Evolutionary conservation across 1,140 invertebrate genomes (phyloP), one percentile per base, ranked within the genome.

Genomic region (Caenorhabditis brenneri): DNA sequence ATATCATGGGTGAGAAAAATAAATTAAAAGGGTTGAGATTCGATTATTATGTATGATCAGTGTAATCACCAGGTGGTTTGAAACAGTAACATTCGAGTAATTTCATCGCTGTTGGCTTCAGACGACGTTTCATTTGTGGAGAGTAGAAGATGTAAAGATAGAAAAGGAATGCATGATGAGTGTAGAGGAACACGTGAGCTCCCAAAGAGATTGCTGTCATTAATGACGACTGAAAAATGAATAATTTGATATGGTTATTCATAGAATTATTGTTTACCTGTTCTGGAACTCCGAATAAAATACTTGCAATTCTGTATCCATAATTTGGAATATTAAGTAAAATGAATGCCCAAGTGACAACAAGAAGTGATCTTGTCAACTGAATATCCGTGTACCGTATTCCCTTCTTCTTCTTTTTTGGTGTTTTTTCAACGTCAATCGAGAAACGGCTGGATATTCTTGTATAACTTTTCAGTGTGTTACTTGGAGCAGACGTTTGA

Each of bases 271-370:
- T 27, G 12, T 36, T 22, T 74, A 74, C 65, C 36, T 74, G 36
- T n/a, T 74, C 65, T 10, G 65, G 29, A 12, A 74, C n/a, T 9
- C 65, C 65, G 33, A 74, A 74, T 16, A 74, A 27, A 46, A 74
- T 74, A 49, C 87, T 82, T 51, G 85, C 87, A 10, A 90, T 80
- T 46, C 89, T 89, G 60, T 90, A 88, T 42, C 55, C 84, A 79
- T 90, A 90, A 53, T 90, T 90, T 9, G 89, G 89, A 24, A 90
- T 83, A 79, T 91, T 91, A 0, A 90, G 84, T 15, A 90, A 39
- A 15, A 90, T 89, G 60, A 90, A 90, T 2, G 88, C 90, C 88
- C 89, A 91, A 15, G 89, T 90, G 42, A 90, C 88, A 55, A 90
- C 89, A 10, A 90, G 82, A n/a, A 90, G 84, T 19, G 89, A 89